phyloP scores from a whole-genome alignment of 2,113 vertebrate species.

The Paracanthobrama guichenoti region DNA sequence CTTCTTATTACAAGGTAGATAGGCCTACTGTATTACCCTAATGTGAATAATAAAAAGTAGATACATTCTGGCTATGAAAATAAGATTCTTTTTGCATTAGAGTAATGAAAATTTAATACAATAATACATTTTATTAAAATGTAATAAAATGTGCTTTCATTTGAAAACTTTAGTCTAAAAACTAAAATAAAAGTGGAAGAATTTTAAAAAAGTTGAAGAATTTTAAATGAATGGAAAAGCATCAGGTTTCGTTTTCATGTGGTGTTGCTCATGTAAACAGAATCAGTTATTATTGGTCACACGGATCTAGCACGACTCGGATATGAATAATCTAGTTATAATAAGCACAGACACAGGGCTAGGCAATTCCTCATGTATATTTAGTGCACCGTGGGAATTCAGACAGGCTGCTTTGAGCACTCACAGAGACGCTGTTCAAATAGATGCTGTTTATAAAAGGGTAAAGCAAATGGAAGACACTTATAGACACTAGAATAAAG shows the following conservation, averaged over 20 bases:
- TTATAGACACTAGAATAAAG: background rate
- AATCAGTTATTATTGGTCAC: conserved; percentile 62
- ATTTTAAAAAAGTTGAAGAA: no score
- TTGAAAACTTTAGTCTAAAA: no score
- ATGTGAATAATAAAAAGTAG: no score
- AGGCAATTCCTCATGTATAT: conserved; percentile 38
- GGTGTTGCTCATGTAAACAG: conserved; percentile 40
- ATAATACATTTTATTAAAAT: no score
- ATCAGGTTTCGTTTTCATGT: background rate
- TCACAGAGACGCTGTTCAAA: background rate
- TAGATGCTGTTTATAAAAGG: conserved; percentile 34
- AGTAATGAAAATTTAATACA: no score
- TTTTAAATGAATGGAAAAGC: background rate
- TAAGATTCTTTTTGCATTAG: no score
- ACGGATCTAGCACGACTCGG: conserved; percentile 46
- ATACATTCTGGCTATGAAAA: no score
- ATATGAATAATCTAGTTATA: conserved; percentile 61
- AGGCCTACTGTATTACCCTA: no score
- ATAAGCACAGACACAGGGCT: conserved; percentile 50
- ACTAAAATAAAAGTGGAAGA: no score
- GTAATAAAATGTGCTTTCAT: no score
- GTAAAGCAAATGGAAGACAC: background rate
- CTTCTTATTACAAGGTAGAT: no score
- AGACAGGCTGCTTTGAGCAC: conserved; percentile 10
- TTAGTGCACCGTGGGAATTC: conserved; percentile 41